phyloP scores from a whole-genome alignment of 2,888 invertebrate genomes.

The Yponomeuta sedellus region DNA sequence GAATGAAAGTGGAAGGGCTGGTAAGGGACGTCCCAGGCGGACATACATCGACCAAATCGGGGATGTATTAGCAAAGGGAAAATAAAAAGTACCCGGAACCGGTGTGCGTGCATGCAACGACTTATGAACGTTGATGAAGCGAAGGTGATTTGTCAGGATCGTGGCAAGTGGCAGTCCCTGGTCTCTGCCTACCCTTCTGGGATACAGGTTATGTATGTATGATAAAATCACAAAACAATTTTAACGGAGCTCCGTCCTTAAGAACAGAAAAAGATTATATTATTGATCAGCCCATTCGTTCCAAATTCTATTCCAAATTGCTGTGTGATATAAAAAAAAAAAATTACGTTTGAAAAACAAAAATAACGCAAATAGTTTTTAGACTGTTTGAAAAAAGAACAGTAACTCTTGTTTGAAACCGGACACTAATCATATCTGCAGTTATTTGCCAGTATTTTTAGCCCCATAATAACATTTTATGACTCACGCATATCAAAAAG shows the following conservation, averaged over 20 bases:
- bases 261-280: not conserved
- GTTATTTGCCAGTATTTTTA: not conserved
- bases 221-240: not conserved
- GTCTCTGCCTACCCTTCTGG: too few relatives aligned
- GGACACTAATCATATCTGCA: not conserved
- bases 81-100: too few relatives aligned
- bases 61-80: too few relatives aligned
- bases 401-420: not conserved
- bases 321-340: not conserved
- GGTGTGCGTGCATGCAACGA: too few relatives aligned
- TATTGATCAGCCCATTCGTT: not conserved
- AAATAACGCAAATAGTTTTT: not conserved
- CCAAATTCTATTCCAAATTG: not conserved
- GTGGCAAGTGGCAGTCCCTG: too few relatives aligned
- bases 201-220: too few relatives aligned
- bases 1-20: too few relatives aligned
- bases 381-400: too few relatives aligned
- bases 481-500: not conserved
- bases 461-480: not conserved
- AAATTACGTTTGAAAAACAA: not conserved
- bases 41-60: too few relatives aligned
- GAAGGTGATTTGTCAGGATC: too few relatives aligned
- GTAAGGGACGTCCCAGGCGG: too few relatives aligned
- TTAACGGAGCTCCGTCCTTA: not conserved
- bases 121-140: too few relatives aligned